Evolutionary conservation across 1,140 invertebrate genomes (phyloP), one percentile per base, ranked within the genome.

Genomic region (Tenebrio molitor): DNA sequence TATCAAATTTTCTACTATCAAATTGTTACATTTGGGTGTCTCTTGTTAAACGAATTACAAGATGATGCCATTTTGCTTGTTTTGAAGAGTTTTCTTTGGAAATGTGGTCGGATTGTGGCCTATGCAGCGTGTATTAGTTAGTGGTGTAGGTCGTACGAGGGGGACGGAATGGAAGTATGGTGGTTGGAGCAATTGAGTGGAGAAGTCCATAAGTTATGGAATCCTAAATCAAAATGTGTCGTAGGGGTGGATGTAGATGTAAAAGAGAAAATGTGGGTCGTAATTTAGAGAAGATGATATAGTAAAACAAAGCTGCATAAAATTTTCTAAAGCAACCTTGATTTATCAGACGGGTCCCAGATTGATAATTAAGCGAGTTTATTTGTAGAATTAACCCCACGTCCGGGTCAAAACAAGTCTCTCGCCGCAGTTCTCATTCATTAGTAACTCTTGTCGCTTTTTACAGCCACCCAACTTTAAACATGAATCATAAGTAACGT

Each of bases 371-470:
- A 72, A 62, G 65, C 39, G 58, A 72, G 36, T 71, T 72, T 72
- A 72, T 72, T 66, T 72, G 65, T 66, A 67, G 58, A 72, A 72
- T 72, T 72, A 72, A 72, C 71, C 71, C 71, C 44, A 72, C 65
- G 53, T 72, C 71, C 71, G 71, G 71, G 63, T 62, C 63, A 65
- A 68, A 68, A 72, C 62, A 41, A 72, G 42, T 66, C 71, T 72
- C 63, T 64, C 71, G 44, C 71, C 64, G 34, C 64, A 72, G 63
- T 71, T 71, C 58, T 71, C 69, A 71, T 71, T 71, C 69, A 71
- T 71, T 71, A 71, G 46, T 65, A 65, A 65, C 69, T 71, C 69
- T 71, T 64, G 62, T 71, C 62, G 69, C 62, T 71, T 71, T 71
- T 71, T 71, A 63, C 62, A 65, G 69, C 53, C 44, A 53, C 19